Conservation (phyloP, 2,797 vertebrate genomes). For the Falco berigora region DNA sequence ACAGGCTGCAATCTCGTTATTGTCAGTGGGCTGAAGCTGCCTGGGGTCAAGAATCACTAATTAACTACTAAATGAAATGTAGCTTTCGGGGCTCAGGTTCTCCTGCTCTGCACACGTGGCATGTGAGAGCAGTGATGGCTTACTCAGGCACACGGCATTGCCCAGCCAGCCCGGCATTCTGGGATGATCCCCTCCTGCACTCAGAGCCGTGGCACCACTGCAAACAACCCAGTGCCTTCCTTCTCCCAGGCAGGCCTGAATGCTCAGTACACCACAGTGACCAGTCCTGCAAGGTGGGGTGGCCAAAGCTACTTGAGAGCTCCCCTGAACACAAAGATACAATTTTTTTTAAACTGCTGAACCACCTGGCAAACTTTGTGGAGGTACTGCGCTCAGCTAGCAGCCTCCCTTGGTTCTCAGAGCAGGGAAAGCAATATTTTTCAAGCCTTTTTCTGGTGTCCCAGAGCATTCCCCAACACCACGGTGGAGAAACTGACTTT, state of each 20-base stretch:
- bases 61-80: conserved; percentile 29
- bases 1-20: background rate
- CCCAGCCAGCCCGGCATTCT: background rate
- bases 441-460: background rate
- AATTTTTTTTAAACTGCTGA: background rate
- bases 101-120: background rate
- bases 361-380: background rate
- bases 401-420: background rate
- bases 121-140: background rate
- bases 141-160: accelerated
- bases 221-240: accelerated
- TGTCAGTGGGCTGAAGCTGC: background rate
- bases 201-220: accelerated
- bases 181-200: accelerated
- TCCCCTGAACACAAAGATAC: background rate
- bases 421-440: background rate
- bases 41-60: conserved; percentile 23
- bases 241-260: accelerated
- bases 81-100: background rate
- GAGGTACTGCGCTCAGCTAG: background rate
- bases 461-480: background rate
- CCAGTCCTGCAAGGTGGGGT: background rate
- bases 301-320: background rate
- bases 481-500: background rate
- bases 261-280: accelerated